Conservation (phyloP, 2,888 invertebrate genomes). For the Isoperla grammatica region DNA sequence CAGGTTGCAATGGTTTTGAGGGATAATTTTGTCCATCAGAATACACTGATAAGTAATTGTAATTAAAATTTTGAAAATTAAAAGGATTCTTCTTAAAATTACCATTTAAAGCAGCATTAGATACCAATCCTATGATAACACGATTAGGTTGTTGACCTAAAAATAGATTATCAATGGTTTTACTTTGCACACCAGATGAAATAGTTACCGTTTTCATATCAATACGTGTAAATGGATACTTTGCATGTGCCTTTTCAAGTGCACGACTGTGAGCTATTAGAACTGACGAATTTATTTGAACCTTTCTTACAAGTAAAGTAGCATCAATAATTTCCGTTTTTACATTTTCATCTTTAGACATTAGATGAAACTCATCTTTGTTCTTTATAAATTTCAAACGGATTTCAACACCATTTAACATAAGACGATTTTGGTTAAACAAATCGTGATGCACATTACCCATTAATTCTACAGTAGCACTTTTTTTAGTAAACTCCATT, state of each 20-base stretch:
- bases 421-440: not conserved
- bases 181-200: conserved; percentile 30
- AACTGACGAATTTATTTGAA: conserved; percentile 29
- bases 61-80: not conserved
- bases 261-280: conserved; percentile 31
- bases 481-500: conserved; percentile 6
- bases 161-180: conserved; percentile 37
- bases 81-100: not conserved
- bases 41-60: not conserved
- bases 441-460: conserved; percentile 11
- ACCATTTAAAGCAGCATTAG: conserved; percentile 27
- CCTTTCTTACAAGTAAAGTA: conserved; percentile 30
- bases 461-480: conserved; percentile 4
- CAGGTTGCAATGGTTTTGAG: not conserved
- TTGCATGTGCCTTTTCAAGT: conserved; percentile 27
- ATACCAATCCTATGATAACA: conserved; percentile 36
- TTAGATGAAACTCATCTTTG: not conserved
- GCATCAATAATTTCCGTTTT: conserved; percentile 30
- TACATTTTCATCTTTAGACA: not conserved
- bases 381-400: conserved; percentile 2
- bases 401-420: conserved; percentile 15
- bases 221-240: conserved; percentile 31
- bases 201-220: conserved; percentile 32
- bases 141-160: conserved; percentile 36
- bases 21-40: not conserved